phyloP scores from a whole-genome alignment of 1,140 invertebrate species.

The Lutraria rhynchaena region DNA sequence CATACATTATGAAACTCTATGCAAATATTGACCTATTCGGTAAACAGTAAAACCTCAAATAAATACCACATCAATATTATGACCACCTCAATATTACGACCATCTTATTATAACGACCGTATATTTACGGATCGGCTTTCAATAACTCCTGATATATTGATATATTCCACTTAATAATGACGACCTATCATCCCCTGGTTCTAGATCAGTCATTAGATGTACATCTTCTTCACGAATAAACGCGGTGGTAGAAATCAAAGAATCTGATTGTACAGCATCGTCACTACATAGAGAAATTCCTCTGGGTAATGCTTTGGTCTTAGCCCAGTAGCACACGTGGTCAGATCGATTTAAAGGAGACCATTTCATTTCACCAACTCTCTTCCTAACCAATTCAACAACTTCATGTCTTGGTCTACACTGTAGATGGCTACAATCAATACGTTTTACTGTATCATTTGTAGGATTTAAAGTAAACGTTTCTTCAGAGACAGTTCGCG shows the following conservation, averaged over 20 bases:
- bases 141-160: no score
- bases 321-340: slow-evolving; percentile 44
- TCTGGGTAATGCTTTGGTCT: neutral
- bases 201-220: neutral
- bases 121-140: no score
- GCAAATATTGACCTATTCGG: no score
- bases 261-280: neutral
- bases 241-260: neutral
- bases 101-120: no score
- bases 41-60: no score
- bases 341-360: slow-evolving; percentile 8
- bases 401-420: neutral
- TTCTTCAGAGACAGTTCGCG: neutral
- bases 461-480: neutral
- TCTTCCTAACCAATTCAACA: neutral
- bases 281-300: no score
- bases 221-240: slow-evolving; percentile 4
- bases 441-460: neutral
- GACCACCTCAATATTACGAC: no score
- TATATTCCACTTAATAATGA: no score
- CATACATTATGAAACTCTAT: no score
- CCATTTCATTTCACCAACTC: slow-evolving; percentile 42
- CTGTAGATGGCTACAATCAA: slow-evolving; percentile 4
- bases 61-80: no score
- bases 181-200: slow-evolving; percentile 25